phyloP scores from a whole-genome alignment of 2,888 invertebrate genomes.

The Agriotes lineatus region DNA sequence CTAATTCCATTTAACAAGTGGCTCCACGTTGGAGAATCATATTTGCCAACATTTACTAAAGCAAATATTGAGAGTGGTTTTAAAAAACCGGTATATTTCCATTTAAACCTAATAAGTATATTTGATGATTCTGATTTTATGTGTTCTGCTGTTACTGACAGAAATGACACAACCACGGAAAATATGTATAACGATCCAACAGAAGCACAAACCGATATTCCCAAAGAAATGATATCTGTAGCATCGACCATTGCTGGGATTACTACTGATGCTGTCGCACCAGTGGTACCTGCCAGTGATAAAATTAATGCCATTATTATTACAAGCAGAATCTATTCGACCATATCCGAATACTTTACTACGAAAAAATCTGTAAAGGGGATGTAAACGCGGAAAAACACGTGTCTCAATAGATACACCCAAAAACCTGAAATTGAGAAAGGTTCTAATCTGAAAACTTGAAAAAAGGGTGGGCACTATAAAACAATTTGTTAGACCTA shows the following conservation, averaged over 20 bases:
- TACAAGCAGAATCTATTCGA: background rate
- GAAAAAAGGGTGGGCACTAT: background rate
- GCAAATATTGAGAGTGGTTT: conserved; percentile 1
- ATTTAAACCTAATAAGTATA: background rate
- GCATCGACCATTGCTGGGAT: background rate
- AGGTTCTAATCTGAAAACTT: background rate
- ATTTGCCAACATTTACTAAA: background rate
- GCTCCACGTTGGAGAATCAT: background rate
- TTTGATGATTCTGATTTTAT: conserved; percentile 1
- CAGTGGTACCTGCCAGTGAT: no score
- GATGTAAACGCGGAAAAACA: background rate
- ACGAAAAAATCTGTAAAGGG: background rate
- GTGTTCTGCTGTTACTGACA: background rate
- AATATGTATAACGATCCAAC: no score
- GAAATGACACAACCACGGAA: background rate
- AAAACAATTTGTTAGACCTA: background rate
- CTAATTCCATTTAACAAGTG: background rate
- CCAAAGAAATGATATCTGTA: background rate
- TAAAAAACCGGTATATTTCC: background rate
- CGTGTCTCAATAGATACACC: background rate
- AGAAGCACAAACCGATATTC: background rate
- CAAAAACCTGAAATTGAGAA: background rate
- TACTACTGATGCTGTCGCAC: background rate
- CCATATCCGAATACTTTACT: background rate
- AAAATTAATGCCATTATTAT: background rate